Base-by-base conservation (phyloP, 1,140 invertebrate genomes). In the Stegodyphus mimosarum region DNA sequence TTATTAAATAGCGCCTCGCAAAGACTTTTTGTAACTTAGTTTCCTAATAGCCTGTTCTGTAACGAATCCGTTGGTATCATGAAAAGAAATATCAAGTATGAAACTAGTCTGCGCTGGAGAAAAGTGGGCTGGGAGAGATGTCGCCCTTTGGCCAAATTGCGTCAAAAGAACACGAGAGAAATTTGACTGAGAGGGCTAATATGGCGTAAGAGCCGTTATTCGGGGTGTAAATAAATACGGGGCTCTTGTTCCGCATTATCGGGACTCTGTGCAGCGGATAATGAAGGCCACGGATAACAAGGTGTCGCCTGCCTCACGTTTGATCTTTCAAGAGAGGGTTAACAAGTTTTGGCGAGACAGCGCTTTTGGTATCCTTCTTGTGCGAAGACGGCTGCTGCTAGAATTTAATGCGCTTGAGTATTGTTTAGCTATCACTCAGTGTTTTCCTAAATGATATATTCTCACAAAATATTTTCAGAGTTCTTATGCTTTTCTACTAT, bases 211-310 rank as follows among this genome's bases (percentile, higher is more conserved):
- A 33, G 69, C 71, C 15, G 70, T 83, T 73, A 74, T 73, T 74
- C 70, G 17, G 72, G 63, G 72, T 55, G 81, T 69, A 84, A 84
- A 84, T 84, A 84, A 84, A 84, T 84, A 84, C 64, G 52, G 81
- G 49, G 60, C 72, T 83, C 81, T 63, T 75, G 81, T 84, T 76
- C 72, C 64, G 73, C 49, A 74, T 84, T 84, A 76, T 84, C 81
- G 18, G 81, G 17, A 48, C 73, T 70, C 72, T 84, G 50, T 75
- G 81, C 72, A 75, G 81, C 81, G 81, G 81, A 84, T 84, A 84
- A 84, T 84, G 81, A 84, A 84, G 81, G 81, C 63, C 51, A 64
- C 73, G 81, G 81, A 84, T 84, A 84, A 84, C 81, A 84, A 84
- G 81, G 81, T 84, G 81, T 76, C 81, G 72, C 72, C 52, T 84